Conservation (phyloP, 2,888 invertebrate species). For the Anthoptus insignis region DNA sequence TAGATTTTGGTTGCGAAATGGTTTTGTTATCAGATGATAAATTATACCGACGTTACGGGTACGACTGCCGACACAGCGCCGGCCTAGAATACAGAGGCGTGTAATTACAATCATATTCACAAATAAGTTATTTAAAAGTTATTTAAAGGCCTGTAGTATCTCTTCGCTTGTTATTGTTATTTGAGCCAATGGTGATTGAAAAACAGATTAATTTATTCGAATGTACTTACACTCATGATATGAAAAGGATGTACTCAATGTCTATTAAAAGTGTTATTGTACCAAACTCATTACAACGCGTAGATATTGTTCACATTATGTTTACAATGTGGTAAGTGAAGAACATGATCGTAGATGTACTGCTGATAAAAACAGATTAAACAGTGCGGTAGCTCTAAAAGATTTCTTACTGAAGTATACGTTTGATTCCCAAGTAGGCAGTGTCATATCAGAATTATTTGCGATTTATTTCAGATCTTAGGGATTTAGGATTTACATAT, state of each 20-base stretch:
- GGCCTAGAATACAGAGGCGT: constrained; percentile 24
- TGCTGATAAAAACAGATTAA: no score
- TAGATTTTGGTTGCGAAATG: constrained; percentile 70
- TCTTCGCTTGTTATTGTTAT: constrained; percentile 2
- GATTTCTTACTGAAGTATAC: no score
- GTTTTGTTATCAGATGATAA: constrained; percentile 57
- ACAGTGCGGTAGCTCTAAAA: no score
- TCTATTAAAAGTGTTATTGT: no score
- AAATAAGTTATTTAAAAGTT: constrained; percentile 26
- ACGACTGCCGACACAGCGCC: constrained; percentile 24
- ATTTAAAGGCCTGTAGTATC: constrained; percentile 3
- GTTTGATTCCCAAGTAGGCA: no score
- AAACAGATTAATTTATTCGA: constrained; percentile 2
- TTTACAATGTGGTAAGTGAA: no score
- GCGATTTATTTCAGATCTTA: no score
- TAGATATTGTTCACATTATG: no score
- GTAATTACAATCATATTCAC: constrained; percentile 32
- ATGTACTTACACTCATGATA: neutral
- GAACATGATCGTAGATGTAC: no score
- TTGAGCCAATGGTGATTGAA: neutral
- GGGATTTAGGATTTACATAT: no score
- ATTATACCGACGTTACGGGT: constrained; percentile 39
- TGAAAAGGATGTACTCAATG: neutral
- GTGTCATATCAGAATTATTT: no score
- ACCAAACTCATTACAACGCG: no score